Conservation (phyloP, 2,113 vertebrate species). For the Dicerorhinus sumatrensis region DNA sequence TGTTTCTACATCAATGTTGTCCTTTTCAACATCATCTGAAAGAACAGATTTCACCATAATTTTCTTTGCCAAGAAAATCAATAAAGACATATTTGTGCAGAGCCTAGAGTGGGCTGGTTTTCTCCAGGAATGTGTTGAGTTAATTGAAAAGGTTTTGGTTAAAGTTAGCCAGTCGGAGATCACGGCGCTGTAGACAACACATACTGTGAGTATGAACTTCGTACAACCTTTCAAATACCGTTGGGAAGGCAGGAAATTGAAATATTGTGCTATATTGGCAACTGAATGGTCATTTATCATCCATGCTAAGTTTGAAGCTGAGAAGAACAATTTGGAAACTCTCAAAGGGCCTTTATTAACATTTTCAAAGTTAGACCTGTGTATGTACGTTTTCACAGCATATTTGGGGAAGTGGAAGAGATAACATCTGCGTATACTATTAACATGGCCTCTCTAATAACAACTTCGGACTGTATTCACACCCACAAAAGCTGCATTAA, state of each 20-base stretch:
- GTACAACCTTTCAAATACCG: conserved; percentile 94
- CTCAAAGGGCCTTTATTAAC: conserved; percentile 83
- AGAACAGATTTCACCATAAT: conserved; percentile 68
- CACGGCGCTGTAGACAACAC: conserved; percentile 90
- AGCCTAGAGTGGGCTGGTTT: conserved; percentile 78
- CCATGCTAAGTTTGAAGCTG: conserved; percentile 85
- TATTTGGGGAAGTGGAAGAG: conserved; percentile 74
- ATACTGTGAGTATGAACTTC: conserved; percentile 96
- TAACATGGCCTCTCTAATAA: conserved; percentile 81
- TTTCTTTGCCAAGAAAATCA: conserved; percentile 77
- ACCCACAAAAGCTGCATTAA: conserved; percentile 85
- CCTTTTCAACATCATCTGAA: conserved; percentile 40
- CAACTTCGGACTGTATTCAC: conserved; percentile 82
- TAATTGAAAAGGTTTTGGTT: conserved; percentile 93
- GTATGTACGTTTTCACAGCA: conserved; percentile 81
- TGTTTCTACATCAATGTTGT: not conserved
- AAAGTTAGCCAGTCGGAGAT: conserved; percentile 87
- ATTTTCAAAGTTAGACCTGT: conserved; percentile 81
- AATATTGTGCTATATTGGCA: conserved; percentile 95
- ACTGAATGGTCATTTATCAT: conserved; percentile 94
- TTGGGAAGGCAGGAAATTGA: conserved; percentile 95
- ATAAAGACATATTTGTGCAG: conserved; percentile 82
- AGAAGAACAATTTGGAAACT: conserved; percentile 81
- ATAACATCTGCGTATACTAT: conserved; percentile 84
- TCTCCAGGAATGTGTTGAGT: conserved; percentile 91